phyloP scores from a whole-genome alignment of 2,888 invertebrate species.

The Nysson spinosus region DNA sequence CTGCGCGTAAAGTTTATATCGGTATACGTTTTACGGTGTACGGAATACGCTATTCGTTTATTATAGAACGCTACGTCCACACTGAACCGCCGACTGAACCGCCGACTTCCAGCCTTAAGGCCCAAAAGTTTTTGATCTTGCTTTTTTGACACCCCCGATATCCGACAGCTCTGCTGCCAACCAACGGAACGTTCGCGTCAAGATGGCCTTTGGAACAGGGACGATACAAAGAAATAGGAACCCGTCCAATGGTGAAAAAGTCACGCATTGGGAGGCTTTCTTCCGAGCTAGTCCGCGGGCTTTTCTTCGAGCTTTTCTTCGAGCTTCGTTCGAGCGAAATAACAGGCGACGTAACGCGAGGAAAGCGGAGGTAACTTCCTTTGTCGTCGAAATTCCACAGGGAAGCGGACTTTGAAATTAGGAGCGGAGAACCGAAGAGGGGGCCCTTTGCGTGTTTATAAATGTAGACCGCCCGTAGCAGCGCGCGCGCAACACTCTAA shows the following conservation, averaged over 20 bases:
- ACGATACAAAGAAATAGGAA: too few relatives aligned
- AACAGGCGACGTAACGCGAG: not conserved
- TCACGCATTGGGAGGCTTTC: not conserved
- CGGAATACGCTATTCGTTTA: too few relatives aligned
- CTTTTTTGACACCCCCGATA: too few relatives aligned
- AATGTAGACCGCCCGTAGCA: constrained; percentile 30
- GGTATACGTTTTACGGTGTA: constrained; percentile 5
- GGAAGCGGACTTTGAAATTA: constrained; percentile 24
- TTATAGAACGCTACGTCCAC: not conserved
- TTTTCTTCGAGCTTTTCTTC: too few relatives aligned
- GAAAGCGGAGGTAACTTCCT: not conserved
- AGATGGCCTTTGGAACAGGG: too few relatives aligned
- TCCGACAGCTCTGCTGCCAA: too few relatives aligned
- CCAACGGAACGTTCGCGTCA: too few relatives aligned
- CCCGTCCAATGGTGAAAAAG: not conserved
- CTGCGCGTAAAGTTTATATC: constrained; percentile 37
- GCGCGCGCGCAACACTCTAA: constrained; percentile 58
- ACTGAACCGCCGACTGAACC: too few relatives aligned
- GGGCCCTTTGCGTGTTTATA: constrained; percentile 46
- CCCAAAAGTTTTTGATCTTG: too few relatives aligned
- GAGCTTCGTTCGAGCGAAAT: not conserved
- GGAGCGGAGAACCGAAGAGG: constrained; percentile 9
- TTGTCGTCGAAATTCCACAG: not conserved
- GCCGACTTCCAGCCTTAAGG: too few relatives aligned
- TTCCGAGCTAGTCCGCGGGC: too few relatives aligned